These are phyloP conservation scores for Amazona guildingii DNA, from an alignment of 2,113 vertebrate genomes.

Conservation along the genomic window DNA sequence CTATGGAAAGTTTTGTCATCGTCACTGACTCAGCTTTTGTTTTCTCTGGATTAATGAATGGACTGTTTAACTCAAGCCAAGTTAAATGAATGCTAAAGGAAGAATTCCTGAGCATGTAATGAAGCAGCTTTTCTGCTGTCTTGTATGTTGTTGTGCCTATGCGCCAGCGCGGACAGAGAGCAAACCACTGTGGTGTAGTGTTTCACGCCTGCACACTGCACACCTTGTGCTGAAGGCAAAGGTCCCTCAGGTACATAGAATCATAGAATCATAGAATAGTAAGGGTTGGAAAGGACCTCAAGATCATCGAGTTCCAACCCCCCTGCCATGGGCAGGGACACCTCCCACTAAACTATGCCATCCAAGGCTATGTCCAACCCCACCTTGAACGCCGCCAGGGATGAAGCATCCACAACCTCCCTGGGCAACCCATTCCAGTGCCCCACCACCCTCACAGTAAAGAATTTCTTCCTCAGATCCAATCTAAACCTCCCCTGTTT, in stretches of 20 bases:
- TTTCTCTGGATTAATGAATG: neutral
- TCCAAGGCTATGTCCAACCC: no score
- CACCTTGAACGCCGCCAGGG: no score
- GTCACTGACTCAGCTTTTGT: neutral
- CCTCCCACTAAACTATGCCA: no score
- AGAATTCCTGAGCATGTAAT: neutral
- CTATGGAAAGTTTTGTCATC: neutral
- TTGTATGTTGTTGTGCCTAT: rapidly evolving
- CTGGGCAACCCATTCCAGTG: no score
- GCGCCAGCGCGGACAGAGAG: rapidly evolving
- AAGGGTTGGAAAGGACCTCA: no score
- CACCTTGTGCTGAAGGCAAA: neutral
- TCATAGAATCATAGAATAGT: no score
- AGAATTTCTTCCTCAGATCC: no score
- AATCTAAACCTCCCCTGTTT: no score
- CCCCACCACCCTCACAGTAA: no score
- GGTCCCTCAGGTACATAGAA: rapidly evolving
- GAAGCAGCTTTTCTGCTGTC: neutral
- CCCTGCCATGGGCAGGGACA: no score
- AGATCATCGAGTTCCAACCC: no score
- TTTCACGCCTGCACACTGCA: neutral
- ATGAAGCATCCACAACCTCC: no score
- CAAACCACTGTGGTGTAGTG: neutral
- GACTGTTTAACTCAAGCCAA: neutral
- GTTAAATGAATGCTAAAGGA: neutral